phyloP scores from a whole-genome alignment of 2,113 vertebrate species.

The Engraulis encrasicolus region DNA sequence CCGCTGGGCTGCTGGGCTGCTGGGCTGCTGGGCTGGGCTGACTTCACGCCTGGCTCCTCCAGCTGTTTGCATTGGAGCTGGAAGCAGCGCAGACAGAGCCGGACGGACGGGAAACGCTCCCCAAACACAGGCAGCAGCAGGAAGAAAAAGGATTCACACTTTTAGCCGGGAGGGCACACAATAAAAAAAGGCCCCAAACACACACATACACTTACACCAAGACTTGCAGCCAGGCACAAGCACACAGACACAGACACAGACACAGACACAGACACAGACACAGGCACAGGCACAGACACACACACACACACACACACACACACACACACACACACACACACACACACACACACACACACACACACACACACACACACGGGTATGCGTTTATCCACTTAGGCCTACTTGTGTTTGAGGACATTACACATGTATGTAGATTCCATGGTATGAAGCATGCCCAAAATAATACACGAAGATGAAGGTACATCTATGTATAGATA shows the following conservation, averaged over 20 bases:
- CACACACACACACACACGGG: no score
- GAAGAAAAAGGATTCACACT: conserved; percentile 39
- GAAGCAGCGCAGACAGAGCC: conserved; percentile 51
- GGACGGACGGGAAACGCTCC: conserved; percentile 24
- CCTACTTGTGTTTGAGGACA: background rate
- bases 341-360: background rate
- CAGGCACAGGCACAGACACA: no score
- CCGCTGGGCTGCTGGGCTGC: conserved; percentile 40
- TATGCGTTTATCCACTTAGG: no score
- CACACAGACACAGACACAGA: background rate
- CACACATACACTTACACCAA: background rate
- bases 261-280: background rate
- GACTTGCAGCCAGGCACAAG: no score
- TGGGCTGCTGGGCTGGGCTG: conserved; percentile 35
- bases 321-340: conserved; percentile 11
- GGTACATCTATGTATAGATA: background rate
- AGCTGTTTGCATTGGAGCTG: conserved; percentile 62
- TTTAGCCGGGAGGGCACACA: background rate
- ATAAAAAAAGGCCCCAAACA: background rate
- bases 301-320: conserved; percentile 12
- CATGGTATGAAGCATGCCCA: background rate
- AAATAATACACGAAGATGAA: background rate
- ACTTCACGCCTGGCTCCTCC: conserved; percentile 63
- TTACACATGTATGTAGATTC: background rate
- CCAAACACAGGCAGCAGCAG: conserved; percentile 30